These are phyloP conservation scores for Dryobates pubescens DNA, from an alignment of 2,797 vertebrate genomes.

Conservation along the genomic window DNA sequence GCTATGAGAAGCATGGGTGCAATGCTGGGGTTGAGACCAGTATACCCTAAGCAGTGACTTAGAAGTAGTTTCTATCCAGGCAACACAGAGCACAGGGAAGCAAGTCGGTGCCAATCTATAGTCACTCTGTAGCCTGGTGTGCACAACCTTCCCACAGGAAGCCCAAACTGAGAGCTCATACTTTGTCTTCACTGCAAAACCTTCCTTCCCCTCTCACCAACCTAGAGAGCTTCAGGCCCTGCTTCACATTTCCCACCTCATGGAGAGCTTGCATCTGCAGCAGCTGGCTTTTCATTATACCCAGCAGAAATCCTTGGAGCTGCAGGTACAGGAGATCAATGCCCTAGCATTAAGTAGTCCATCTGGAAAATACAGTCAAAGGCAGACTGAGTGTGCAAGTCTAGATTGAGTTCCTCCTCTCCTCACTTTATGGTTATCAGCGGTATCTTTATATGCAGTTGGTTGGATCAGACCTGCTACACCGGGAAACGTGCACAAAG, in stretches of 20 bases:
- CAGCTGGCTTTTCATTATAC: not conserved
- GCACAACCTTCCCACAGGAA: not conserved
- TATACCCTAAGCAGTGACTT: not conserved
- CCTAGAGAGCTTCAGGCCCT: not conserved
- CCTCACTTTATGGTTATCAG: slow-evolving; percentile 1
- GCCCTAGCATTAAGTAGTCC: not conserved
- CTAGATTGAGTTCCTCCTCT: not conserved
- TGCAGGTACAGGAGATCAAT: not conserved
- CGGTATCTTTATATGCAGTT: slow-evolving; percentile 37
- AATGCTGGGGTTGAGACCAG: not conserved
- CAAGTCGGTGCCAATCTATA: not conserved
- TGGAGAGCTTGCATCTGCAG: not conserved
- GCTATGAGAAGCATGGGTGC: not conserved
- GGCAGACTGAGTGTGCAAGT: not conserved
- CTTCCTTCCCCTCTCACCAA: not conserved
- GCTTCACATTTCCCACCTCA: not conserved
- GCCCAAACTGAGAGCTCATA: not conserved
- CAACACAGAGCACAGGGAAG: not conserved
- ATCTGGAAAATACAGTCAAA: not conserved
- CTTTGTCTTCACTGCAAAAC: not conserved
- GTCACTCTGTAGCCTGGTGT: accelerated
- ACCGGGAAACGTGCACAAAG: slow-evolving; percentile 20
- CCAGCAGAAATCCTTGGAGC: not conserved
- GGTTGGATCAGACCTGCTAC: slow-evolving; percentile 34
- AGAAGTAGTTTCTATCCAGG: not conserved